Evolutionary conservation across 2,113 vertebrate species (phyloP).

Genomic region (Suncus etruscus): DNA sequence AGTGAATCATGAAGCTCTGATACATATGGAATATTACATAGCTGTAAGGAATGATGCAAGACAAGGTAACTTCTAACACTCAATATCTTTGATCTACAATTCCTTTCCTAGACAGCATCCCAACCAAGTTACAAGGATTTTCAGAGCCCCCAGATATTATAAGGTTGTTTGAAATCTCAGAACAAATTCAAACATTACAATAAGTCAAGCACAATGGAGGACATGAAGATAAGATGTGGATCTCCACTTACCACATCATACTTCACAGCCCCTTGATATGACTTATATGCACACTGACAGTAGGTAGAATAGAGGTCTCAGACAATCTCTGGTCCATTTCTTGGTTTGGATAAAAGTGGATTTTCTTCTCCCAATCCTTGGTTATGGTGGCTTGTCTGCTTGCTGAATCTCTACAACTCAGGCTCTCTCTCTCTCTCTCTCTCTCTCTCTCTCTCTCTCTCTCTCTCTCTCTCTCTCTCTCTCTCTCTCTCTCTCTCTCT

Average conservation of each 20-base stretch:
- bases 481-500: background rate
- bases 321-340: background rate
- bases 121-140: background rate
- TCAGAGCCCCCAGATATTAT: background rate
- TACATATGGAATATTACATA: no score
- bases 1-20: no score
- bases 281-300: background rate
- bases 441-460: no score
- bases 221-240: background rate
- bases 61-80: background rate
- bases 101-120: background rate
- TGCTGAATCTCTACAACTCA: no score
- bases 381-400: no score
- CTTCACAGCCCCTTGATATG: background rate
- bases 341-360: background rate
- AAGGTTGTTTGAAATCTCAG: conserved; percentile 14
- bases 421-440: background rate
- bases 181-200: background rate
- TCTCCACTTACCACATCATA: background rate
- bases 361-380: background rate
- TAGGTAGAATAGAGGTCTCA: background rate
- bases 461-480: no score
- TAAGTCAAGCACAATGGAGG: background rate
- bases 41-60: background rate
- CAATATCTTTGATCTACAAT: background rate